These are phyloP conservation scores for Cephalopholis sonnerati DNA, from an alignment of 2,113 vertebrate genomes.

Conservation along the genomic window DNA sequence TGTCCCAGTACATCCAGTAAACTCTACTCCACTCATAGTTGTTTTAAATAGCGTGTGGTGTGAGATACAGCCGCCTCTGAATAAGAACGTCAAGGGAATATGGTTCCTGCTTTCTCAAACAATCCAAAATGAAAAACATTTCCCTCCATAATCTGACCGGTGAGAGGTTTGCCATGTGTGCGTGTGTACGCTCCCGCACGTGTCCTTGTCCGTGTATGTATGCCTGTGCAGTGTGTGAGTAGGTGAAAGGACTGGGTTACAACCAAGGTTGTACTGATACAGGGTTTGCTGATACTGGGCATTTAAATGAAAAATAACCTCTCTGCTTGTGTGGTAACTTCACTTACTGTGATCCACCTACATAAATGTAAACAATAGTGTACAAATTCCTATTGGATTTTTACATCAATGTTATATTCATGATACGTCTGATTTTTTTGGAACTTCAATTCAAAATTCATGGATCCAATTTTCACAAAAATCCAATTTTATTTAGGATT, in stretches of 20 bases:
- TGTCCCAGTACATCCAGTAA: conserved; percentile 18
- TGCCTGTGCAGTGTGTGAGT: conserved; percentile 2
- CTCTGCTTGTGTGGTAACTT: not conserved
- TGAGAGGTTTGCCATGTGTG: conserved; percentile 52
- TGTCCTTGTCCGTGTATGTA: conserved; percentile 15
- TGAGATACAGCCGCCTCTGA: conserved; percentile 35
- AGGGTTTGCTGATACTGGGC: not conserved
- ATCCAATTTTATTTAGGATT: not conserved
- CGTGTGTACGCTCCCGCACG: not conserved
- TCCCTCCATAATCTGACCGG: conserved; percentile 56
- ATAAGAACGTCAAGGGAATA: conserved; percentile 47
- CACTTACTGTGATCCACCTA: not conserved
- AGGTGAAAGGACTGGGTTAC: conserved; percentile 13
- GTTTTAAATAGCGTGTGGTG: conserved; percentile 43
- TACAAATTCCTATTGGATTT: not conserved
- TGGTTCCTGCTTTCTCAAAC: conserved; percentile 63
- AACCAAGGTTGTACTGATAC: conserved; percentile 10
- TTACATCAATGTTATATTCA: not conserved
- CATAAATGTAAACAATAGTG: not conserved
- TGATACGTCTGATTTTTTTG: not conserved
- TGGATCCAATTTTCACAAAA: not conserved
- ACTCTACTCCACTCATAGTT: conserved; percentile 11
- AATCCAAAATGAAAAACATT: conserved; percentile 72
- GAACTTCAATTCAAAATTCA: not conserved
- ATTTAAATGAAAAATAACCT: conserved; percentile 17